These are phyloP conservation scores for Orbicella faveolata DNA, from an alignment of 64 coral and sea anemone species.

Conservation along the genomic window DNA sequence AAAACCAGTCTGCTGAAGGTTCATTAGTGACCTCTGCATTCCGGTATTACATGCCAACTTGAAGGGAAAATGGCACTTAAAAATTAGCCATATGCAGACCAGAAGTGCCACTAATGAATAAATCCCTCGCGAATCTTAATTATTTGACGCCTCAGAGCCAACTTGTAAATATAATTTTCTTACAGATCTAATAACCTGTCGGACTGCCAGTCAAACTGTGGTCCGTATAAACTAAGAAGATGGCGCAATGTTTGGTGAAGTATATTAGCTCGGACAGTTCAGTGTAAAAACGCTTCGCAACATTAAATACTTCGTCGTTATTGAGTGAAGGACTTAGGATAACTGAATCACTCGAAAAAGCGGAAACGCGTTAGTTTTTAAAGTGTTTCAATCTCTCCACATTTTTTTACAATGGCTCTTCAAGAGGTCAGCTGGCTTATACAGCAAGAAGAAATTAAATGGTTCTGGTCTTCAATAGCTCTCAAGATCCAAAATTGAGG, in stretches of 20 bases:
- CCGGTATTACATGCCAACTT: background rate
- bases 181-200: background rate
- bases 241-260: background rate
- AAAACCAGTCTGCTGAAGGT: background rate
- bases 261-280: background rate
- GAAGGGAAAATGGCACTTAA: background rate
- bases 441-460: background rate
- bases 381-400: background rate
- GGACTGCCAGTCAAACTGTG: background rate
- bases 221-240: background rate
- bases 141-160: background rate
- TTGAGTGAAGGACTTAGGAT: slow-evolving; percentile 4
- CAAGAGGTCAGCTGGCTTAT: background rate
- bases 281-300: background rate
- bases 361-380: background rate
- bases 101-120: too few species aligned
- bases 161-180: background rate
- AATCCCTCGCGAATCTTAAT: background rate
- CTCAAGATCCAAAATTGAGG: background rate
- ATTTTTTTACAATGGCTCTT: background rate
- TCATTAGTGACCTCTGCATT: background rate
- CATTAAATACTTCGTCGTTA: background rate
- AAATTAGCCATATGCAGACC: too few species aligned
- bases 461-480: background rate
- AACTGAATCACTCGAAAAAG: slow-evolving; percentile 25